Evolutionary conservation across 2,113 vertebrate genomes (phyloP).

Genomic region (Capreolus pygargus): DNA sequence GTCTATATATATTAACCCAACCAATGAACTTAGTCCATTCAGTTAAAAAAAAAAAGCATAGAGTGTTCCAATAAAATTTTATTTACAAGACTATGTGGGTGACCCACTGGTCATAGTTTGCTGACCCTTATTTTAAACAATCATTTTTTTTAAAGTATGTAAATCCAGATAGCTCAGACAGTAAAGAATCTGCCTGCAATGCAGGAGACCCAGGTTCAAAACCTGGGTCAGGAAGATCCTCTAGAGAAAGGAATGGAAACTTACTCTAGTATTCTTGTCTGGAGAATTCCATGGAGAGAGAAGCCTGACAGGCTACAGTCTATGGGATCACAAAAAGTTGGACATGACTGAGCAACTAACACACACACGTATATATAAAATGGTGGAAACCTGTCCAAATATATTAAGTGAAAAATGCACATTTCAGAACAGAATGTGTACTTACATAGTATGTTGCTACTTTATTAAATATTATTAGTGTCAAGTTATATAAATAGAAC

Average conservation of each 20-base stretch:
- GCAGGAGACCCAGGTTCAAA: background rate
- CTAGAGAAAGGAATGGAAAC: background rate
- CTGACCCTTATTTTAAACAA: background rate
- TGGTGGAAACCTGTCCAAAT: background rate
- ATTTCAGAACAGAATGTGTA: background rate
- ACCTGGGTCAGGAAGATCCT: background rate
- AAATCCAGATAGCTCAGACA: background rate
- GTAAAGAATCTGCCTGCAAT: background rate
- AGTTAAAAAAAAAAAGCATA: background rate
- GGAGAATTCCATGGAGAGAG: background rate
- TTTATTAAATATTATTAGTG: background rate
- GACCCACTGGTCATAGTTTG: background rate
- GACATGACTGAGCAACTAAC: background rate
- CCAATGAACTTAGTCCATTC: background rate
- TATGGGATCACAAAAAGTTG: background rate
- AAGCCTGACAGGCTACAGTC: background rate
- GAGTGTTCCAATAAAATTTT: background rate
- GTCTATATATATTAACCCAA: background rate
- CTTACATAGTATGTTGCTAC: background rate
- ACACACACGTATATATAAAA: background rate
- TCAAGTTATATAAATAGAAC: background rate
- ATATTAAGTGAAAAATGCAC: background rate
- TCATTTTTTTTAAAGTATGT: background rate
- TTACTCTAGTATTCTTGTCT: background rate
- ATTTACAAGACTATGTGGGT: background rate